Evolutionary conservation across 2,797 vertebrate genomes (phyloP).

Genomic region (Falco cherrug): DNA sequence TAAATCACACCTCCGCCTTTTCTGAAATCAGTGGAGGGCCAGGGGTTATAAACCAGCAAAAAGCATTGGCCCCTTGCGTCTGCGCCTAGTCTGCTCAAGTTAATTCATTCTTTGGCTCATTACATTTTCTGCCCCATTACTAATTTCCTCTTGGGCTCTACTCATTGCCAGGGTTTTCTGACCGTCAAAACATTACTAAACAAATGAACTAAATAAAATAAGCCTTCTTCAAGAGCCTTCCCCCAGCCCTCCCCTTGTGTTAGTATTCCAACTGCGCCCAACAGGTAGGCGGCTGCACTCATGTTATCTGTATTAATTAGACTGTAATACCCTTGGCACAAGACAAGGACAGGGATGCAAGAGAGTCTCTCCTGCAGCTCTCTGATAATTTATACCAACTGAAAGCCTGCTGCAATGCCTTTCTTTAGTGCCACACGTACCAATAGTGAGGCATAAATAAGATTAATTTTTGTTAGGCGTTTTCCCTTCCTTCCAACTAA

Average conservation of each 20-base stretch:
- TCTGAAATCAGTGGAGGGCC: neutral
- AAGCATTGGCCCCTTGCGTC: constrained; percentile 47
- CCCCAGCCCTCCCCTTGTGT: constrained; percentile 13
- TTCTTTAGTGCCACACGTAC: constrained; percentile 29
- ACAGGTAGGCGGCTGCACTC: constrained; percentile 64
- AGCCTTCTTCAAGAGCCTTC: constrained; percentile 36
- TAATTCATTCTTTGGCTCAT: constrained; percentile 72
- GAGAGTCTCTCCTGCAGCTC: constrained; percentile 57
- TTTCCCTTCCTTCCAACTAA: constrained; percentile 26
- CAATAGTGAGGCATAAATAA: constrained; percentile 43
- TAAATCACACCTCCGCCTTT: constrained; percentile 29
- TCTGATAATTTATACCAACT: constrained; percentile 56
- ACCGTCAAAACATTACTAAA: constrained; percentile 62
- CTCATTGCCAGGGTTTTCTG: constrained; percentile 62
- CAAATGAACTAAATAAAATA: constrained; percentile 65
- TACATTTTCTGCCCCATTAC: constrained; percentile 68
- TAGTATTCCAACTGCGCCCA: constrained; percentile 46
- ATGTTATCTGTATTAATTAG: constrained; percentile 71
- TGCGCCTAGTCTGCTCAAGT: constrained; percentile 49
- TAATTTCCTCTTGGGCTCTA: constrained; percentile 59
- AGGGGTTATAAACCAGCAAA: constrained; percentile 42
- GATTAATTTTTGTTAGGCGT: constrained; percentile 31
- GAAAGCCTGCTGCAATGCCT: constrained; percentile 30
- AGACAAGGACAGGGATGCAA: constrained; percentile 63
- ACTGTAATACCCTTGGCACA: constrained; percentile 66